Conservation (phyloP, 1,140 invertebrate species). For the Drosophila baimaii region DNA sequence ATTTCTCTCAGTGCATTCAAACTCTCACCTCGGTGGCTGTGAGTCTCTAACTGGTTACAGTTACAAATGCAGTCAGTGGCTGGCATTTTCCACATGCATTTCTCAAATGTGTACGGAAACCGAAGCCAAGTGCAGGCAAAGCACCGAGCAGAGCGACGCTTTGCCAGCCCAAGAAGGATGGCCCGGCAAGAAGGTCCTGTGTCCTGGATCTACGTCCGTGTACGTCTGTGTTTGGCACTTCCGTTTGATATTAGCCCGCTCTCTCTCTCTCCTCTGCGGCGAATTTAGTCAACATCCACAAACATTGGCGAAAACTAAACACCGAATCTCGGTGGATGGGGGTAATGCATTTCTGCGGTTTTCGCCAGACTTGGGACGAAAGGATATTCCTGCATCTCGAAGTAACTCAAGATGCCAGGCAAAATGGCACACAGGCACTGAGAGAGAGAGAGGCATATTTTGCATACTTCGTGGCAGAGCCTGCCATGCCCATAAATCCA, state of each 20-base stretch:
- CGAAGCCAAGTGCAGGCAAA: slow-evolving; percentile 69
- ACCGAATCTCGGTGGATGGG: slow-evolving; percentile 9
- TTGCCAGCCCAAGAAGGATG: slow-evolving; percentile 68
- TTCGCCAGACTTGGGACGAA: slow-evolving; percentile 24
- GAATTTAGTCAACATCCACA: slow-evolving; percentile 70
- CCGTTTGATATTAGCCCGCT: slow-evolving; percentile 79
- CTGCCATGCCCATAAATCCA: slow-evolving; percentile 42
- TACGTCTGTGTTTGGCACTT: slow-evolving; percentile 62
- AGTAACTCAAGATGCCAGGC: slow-evolving; percentile 46
- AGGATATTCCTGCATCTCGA: slow-evolving; percentile 45
- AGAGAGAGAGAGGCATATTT: slow-evolving; percentile 43
- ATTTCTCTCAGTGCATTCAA: slow-evolving; percentile 19
- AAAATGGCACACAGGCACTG: slow-evolving; percentile 10
- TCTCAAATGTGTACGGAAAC: slow-evolving; percentile 78
- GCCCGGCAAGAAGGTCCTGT: slow-evolving; percentile 31
- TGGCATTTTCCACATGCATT: slow-evolving; percentile 81
- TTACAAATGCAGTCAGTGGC: slow-evolving; percentile 69
- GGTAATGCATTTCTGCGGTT: slow-evolving; percentile 78
- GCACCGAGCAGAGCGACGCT: slow-evolving; percentile 55
- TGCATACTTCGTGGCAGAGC: slow-evolving; percentile 34
- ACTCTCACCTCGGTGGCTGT: slow-evolving; percentile 1
- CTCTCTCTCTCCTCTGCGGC: slow-evolving; percentile 64
- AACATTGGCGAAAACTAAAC: slow-evolving; percentile 58
- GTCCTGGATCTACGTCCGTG: slow-evolving; percentile 28
- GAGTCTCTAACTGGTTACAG: slow-evolving; percentile 48